phyloP scores from a whole-genome alignment of 53 echinoderm and acorn worm genomes.

The Holothuria scabra region DNA sequence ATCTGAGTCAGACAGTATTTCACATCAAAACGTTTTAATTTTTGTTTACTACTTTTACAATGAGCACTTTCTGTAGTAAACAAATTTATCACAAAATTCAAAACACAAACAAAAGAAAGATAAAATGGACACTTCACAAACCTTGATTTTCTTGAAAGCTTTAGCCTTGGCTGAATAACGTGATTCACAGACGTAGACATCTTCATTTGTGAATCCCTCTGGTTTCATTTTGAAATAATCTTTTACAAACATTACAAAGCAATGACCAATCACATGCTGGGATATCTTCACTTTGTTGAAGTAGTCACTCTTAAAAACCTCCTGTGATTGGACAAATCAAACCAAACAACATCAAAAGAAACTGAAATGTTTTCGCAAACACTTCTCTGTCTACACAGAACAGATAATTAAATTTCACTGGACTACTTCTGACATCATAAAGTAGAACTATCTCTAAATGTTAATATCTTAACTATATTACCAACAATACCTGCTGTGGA shows the following conservation, averaged over 20 bases:
- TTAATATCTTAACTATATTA: no score
- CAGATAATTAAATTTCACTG: not conserved
- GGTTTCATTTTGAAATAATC: conserved; percentile 97
- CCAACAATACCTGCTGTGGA: no score
- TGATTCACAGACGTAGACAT: conserved; percentile 95
- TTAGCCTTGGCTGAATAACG: conserved; percentile 98
- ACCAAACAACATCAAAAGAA: no score
- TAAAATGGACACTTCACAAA: not conserved
- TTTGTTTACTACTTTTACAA: no score
- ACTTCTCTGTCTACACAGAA: no score
- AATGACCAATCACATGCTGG: conserved; percentile 88
- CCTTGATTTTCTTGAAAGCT: conserved; percentile 97
- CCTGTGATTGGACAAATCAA: conserved; percentile 53
- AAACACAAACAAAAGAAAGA: no score
- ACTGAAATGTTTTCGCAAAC: not conserved
- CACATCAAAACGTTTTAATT: no score
- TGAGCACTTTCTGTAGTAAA: no score
- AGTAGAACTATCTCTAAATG: not conserved
- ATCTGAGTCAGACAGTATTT: no score
- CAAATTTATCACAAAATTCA: no score
- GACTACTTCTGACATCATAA: not conserved
- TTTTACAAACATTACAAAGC: conserved; percentile 95
- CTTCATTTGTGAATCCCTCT: conserved; percentile 85
- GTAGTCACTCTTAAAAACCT: conserved; percentile 98
- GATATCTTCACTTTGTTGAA: conserved; percentile 98